phyloP scores from a whole-genome alignment of 2,113 vertebrate species.

The Cinclus mexicanus region DNA sequence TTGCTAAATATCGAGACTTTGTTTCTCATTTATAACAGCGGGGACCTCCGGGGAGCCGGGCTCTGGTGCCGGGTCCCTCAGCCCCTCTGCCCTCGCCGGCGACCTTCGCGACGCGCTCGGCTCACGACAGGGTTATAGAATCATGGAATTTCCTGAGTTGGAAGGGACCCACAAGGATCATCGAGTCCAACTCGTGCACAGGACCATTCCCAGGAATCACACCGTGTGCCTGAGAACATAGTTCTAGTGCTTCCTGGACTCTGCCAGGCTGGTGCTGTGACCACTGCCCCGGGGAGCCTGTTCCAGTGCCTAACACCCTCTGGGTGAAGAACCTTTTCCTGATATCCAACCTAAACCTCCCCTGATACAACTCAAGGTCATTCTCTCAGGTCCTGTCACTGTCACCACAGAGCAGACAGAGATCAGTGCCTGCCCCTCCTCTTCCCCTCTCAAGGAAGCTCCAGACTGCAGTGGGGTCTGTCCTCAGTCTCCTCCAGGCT shows the following conservation, averaged over 20 bases:
- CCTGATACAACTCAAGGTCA: fast-evolving
- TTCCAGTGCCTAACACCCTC: fast-evolving
- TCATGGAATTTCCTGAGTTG: background rate
- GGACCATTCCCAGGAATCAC: background rate
- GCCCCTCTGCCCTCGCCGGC: too few relatives aligned
- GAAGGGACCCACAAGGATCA: background rate
- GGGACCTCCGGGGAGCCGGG: too few relatives aligned
- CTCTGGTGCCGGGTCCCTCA: too few relatives aligned
- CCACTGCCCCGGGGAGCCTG: background rate
- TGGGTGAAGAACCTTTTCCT: fast-evolving
- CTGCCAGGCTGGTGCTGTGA: background rate
- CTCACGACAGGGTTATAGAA: background rate
- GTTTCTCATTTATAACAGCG: too few relatives aligned
- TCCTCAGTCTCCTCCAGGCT: background rate
- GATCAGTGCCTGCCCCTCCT: background rate
- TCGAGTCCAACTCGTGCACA: background rate
- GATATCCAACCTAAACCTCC: fast-evolving
- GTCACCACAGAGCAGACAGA: fast-evolving
- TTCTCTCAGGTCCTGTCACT: background rate
- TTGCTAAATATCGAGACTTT: too few relatives aligned
- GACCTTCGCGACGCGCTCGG: background rate
- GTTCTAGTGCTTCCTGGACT: fast-evolving
- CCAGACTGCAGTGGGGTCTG: fast-evolving
- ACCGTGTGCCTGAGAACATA: fast-evolving
- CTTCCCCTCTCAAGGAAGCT: background rate